Evolutionary conservation across 2,888 invertebrate genomes (phyloP), one percentile per base, ranked within the genome.

Genomic region (Nowickia ferox): DNA sequence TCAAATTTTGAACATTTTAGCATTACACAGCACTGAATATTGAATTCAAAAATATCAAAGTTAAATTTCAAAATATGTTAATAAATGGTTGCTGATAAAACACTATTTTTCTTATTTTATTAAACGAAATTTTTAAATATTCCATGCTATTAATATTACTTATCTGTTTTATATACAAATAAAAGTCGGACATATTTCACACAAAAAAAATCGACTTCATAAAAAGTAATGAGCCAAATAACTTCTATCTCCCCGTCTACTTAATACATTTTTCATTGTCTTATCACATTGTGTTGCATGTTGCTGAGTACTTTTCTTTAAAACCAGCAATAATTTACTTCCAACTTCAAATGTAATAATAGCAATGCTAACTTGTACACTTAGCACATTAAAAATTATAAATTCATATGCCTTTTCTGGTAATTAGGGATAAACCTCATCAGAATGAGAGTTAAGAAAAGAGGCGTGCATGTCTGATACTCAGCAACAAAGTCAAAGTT

Each of bases 401-500:
- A 55, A 76, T 46, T 66, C 55, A 65, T 51, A 17, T 17, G 5
- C n/a, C 40, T 17, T 72, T 59, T 8, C 17, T 13, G 38, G n/a
- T 22, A 17, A 46, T 57, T 59, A 59, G 10, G 61, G 2, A 13
- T 55, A 57, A 8, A 51, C 15, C 51, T 51, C 11, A n/a, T 30
- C 57, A 53, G 19, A 51, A 38, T 38, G 22, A 63, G 19, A 51
- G 51, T 63, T 17, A 9, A 42, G 15, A 57, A 38, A 38, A 61
- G 48, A 19, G 63, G 38, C 19, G 19, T 79, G 63, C 71, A 44
- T 71, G 61, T 19, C 44, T 69, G 6, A 10, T 51, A 19, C 13
- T 46, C 11, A 61, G 78, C 78, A 78, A 78, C 69, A 78, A 71
- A 69, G 69, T 71, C 13, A 17, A n/a, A 44, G 53, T 42, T 10